A percentile compares a stretch with the other conserved stretches of the same genome.
These are phyloP conservation scores for Labrus mixtus DNA, from an alignment of 2,113 vertebrate species.

Conservation along the genomic window DNA sequence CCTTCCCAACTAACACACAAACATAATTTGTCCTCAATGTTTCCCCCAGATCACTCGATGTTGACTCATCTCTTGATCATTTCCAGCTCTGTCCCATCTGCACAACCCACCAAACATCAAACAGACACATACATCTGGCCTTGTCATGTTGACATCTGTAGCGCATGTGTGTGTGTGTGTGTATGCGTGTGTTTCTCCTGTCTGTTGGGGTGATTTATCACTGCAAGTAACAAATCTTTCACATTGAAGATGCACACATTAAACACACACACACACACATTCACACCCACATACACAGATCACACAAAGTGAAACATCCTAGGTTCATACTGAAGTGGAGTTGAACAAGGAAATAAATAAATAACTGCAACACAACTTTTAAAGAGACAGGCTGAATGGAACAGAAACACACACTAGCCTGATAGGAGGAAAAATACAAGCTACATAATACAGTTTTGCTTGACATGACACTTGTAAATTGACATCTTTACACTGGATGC, in stretches of 20 bases:
- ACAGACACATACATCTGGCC: conserved; percentile 57
- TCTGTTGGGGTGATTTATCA: conserved; percentile 54
- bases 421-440: neutral
- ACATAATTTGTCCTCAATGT: neutral
- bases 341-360: neutral
- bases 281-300: neutral
- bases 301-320: conserved; percentile 29
- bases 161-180: neutral
- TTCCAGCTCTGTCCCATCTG: conserved; percentile 56
- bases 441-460: neutral
- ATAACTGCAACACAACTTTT: neutral
- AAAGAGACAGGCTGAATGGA: neutral
- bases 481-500: no score
- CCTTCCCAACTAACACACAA: neutral
- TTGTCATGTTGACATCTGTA: conserved; percentile 56
- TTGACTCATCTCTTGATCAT: conserved; percentile 47
- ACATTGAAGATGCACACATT: conserved; percentile 12
- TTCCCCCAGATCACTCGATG: conserved; percentile 19
- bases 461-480: neutral
- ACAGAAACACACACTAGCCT: neutral
- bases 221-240: conserved; percentile 29
- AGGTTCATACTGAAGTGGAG: neutral
- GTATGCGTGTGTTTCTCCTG: neutral
- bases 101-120: conserved; percentile 50
- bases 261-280: neutral